Evolutionary conservation across 2,113 vertebrate genomes (phyloP).

Genomic region (Nansenia antarctica): DNA sequence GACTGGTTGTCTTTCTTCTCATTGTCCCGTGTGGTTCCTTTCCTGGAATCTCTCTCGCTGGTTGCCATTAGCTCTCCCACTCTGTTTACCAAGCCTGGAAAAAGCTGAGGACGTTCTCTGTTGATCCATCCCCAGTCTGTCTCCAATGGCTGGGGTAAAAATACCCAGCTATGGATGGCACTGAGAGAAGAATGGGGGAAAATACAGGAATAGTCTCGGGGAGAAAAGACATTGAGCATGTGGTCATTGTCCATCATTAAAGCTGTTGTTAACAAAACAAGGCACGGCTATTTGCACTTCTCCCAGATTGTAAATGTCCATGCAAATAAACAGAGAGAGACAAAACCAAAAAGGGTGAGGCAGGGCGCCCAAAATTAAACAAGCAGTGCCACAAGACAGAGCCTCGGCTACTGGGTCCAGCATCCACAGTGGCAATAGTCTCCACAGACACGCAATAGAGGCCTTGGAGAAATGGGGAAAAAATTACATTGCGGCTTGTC

Average conservation of each 20-base stretch:
- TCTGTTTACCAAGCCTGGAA: slow-evolving; percentile 25
- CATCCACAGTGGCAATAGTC: slow-evolving; percentile 38
- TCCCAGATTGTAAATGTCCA: slow-evolving; percentile 30
- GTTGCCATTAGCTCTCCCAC: slow-evolving; percentile 16
- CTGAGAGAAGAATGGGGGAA: slow-evolving; percentile 3
- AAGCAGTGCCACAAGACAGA: slow-evolving; percentile 38
- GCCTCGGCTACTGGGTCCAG: slow-evolving; percentile 28
- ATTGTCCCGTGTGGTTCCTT: slow-evolving; percentile 13
- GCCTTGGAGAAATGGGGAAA: slow-evolving; percentile 34
- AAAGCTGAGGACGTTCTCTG: slow-evolving; percentile 2
- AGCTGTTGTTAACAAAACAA: slow-evolving; percentile 18
- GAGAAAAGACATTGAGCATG: not conserved
- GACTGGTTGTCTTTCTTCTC: not conserved
- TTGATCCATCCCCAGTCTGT: not conserved
- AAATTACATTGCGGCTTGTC: slow-evolving; percentile 42
- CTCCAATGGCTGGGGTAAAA: slow-evolving; percentile 25
- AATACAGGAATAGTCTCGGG: not conserved
- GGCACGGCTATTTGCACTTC: slow-evolving; percentile 33
- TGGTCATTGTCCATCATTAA: slow-evolving; percentile 14
- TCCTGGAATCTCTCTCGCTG: slow-evolving; percentile 8
- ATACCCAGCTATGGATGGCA: slow-evolving; percentile 9
- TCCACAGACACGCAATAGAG: slow-evolving; percentile 40
- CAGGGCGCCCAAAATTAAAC: slow-evolving; percentile 27
- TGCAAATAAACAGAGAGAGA: slow-evolving; percentile 37
- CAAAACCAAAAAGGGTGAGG: slow-evolving; percentile 22